Evolutionary conservation across 2,888 invertebrate species (phyloP).

Genomic region (Hermaeophaga mercurialis): DNA sequence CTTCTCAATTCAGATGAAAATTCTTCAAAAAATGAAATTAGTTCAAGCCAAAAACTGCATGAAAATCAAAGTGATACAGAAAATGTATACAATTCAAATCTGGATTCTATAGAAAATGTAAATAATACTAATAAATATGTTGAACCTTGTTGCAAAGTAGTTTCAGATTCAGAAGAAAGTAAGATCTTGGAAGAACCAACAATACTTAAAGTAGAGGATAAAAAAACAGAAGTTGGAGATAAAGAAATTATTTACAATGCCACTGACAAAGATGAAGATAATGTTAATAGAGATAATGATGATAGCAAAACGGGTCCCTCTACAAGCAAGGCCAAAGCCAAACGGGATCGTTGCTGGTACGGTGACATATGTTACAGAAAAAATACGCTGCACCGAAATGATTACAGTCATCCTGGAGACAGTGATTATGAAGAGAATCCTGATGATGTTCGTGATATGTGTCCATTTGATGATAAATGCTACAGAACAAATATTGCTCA

Average conservation of each 20-base stretch:
- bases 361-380: slow-evolving; percentile 69
- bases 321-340: slow-evolving; percentile 16
- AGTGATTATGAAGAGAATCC: slow-evolving; percentile 61
- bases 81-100: too few species aligned
- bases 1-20: not conserved
- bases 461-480: slow-evolving; percentile 65
- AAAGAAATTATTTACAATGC: too few species aligned
- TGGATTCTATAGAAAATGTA: too few species aligned
- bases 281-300: not conserved
- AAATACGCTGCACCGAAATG: slow-evolving; percentile 64
- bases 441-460: slow-evolving; percentile 58
- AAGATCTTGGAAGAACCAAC: too few species aligned
- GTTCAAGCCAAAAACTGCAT: not conserved
- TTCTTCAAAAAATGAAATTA: not conserved
- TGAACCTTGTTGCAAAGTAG: too few species aligned
- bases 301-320: too few species aligned
- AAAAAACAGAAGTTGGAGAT: too few species aligned
- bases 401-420: slow-evolving; percentile 70
- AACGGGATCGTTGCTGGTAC: slow-evolving; percentile 67
- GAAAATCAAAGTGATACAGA: too few species aligned
- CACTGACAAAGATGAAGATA: not conserved
- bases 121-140: too few species aligned
- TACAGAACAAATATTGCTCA: slow-evolving; percentile 65
- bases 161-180: too few species aligned
- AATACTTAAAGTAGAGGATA: too few species aligned